Conservation (phyloP, 2,797 vertebrate species). For the Poeciliopsis turneri region DNA sequence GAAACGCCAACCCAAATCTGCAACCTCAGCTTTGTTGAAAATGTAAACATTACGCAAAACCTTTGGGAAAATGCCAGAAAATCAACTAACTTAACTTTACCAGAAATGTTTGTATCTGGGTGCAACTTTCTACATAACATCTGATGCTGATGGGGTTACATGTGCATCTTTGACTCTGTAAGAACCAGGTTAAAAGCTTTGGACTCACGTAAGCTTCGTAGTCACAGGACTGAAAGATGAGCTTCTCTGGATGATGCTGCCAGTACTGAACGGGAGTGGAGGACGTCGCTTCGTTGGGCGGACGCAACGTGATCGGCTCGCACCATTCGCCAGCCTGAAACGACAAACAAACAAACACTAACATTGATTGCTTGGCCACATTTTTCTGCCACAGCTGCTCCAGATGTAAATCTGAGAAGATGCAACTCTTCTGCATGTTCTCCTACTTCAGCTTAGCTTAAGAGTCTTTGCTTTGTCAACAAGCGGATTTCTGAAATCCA, state of each 20-base stretch:
- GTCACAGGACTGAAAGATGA: constrained; percentile 99
- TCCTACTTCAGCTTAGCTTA: background rate
- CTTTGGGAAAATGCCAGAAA: background rate
- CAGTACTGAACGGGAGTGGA: constrained; percentile 98
- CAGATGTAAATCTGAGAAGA: constrained; percentile 35
- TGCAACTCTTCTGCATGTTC: constrained; percentile 32
- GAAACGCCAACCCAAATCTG: background rate
- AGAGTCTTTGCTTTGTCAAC: constrained; percentile 20
- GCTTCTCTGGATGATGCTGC: constrained; percentile 99
- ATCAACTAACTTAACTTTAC: background rate
- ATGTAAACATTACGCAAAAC: background rate
- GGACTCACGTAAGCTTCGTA: constrained; percentile 99
- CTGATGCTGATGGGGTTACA: background rate
- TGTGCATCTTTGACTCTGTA: background rate
- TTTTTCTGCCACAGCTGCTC: constrained; percentile 3
- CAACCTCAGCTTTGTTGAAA: background rate
- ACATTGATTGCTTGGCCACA: background rate
- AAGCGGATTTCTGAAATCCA: constrained; percentile 30
- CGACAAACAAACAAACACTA: constrained; percentile 46
- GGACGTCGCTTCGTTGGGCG: constrained; percentile 97
- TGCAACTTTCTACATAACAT: background rate
- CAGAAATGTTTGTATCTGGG: background rate
- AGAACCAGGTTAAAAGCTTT: background rate
- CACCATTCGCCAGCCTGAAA: constrained; percentile 99
- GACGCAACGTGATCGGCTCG: constrained; percentile 96